Conservation (phyloP, 2,113 vertebrate genomes). For the Gulo gulo region DNA sequence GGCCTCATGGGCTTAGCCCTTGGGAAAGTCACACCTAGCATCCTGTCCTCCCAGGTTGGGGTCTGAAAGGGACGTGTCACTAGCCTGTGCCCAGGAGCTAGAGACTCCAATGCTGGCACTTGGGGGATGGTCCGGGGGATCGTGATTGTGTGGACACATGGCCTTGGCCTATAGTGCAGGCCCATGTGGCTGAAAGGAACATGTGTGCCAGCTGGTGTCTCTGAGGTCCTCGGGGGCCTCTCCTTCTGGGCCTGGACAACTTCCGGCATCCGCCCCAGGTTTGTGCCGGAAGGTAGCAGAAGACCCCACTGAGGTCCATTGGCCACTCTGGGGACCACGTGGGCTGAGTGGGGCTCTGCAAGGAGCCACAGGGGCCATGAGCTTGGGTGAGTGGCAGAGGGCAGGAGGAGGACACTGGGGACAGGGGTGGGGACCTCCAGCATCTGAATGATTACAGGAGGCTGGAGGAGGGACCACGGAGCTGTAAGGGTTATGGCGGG, state of each 20-base stretch:
- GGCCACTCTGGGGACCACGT: background rate
- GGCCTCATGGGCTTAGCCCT: background rate
- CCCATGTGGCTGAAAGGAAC: background rate
- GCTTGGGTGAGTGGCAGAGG: background rate
- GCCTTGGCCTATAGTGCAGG: background rate
- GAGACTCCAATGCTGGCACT: background rate
- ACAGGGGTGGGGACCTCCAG: background rate
- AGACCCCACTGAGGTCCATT: background rate
- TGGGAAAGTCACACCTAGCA: background rate
- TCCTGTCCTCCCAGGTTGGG: background rate
- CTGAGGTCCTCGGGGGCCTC: background rate
- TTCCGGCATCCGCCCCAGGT: background rate
- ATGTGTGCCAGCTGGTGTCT: background rate
- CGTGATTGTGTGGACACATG: background rate
- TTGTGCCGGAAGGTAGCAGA: background rate
- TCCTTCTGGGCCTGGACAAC: background rate
- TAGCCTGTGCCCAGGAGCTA: background rate
- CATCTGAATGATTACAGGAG: background rate
- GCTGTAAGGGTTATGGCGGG: accelerated
- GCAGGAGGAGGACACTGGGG: background rate
- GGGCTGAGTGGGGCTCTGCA: background rate
- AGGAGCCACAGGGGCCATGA: background rate
- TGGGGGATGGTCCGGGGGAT: accelerated
- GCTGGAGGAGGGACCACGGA: background rate
- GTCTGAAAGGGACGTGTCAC: background rate